Base-by-base conservation (phyloP, 2,113 vertebrate species). In the Colaptes auratus region DNA sequence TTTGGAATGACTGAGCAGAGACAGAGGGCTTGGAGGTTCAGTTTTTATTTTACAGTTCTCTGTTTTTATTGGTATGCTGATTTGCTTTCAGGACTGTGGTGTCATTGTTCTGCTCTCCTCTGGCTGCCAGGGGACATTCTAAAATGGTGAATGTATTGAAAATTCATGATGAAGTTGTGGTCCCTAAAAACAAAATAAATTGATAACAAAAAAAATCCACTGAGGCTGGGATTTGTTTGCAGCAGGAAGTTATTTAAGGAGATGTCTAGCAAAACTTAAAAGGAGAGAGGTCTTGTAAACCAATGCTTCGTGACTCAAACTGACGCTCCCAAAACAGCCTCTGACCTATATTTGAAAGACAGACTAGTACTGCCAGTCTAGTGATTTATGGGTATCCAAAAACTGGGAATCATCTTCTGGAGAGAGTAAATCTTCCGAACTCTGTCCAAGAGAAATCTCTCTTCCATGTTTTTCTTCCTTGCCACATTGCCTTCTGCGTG, bases 301-400 rank as follows among this genome's bases (percentile, higher is more conserved):
- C 21, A 86, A 44, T 75, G 53, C 53, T 86, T 89, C 39, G 6
- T 96, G 93, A 96, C 88, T 96, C 93, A 93, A 82, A 53, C 53
- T 65, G 95, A 83, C 89, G 81, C 95, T 95, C 96, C 94, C 96
- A 94, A 94, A 77, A 30, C 72, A 91, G 80, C 85, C 74, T 89
- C 76, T 95, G 94, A 95, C 95, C 88, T 96, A 93, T 88, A 94
- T 95, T 92, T 94, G 85, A 93, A 83, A 65, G 8, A 5, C 23
- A 88, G 91, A 96, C 93, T 92, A 65, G 95, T 94, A 94, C 76
- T 96, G 91, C 93, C 91, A 95, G 95, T 96, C 91, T 95, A 88
- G 78, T 93, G 94, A 88, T 96, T 95, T 95, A 81, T 93, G 90
- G 76, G 88, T 90, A 93, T 95, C 72, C 65, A 61, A 95, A 93